Conservation (phyloP, 2,797 vertebrate species). For the Remorina albescens region DNA sequence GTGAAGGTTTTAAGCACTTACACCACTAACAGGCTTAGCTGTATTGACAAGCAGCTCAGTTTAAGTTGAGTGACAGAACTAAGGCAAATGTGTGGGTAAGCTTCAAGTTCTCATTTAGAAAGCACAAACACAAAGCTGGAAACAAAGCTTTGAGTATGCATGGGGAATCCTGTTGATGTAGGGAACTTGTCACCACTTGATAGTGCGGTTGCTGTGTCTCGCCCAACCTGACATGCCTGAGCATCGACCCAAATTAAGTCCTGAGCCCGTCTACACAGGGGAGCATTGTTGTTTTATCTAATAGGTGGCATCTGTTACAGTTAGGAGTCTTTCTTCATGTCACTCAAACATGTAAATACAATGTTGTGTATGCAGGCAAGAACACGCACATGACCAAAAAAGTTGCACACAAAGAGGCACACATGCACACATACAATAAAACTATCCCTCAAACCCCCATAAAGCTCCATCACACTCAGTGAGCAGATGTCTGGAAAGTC, state of each 20-base stretch:
- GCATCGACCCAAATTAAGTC: conserved; percentile 36
- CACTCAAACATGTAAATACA: conserved; percentile 43
- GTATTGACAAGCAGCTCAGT: conserved; percentile 18
- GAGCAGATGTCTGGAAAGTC: conserved; percentile 70
- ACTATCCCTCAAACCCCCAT: conserved; percentile 15
- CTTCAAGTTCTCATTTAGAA: conserved; percentile 15
- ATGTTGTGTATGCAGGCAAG: conserved; percentile 43
- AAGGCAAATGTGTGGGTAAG: background rate
- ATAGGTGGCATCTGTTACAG: conserved; percentile 44
- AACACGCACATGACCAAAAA: conserved; percentile 37
- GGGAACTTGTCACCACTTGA: conserved; percentile 52
- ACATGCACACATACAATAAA: conserved; percentile 5
- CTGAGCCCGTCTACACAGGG: conserved; percentile 25
- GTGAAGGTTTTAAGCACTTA: conserved; percentile 15
- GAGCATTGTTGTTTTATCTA: conserved; percentile 43
- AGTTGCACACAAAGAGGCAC: conserved; percentile 19
- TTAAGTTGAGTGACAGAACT: conserved; percentile 42
- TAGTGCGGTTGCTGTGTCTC: conserved; percentile 10
- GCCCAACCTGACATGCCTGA: conserved; percentile 20
- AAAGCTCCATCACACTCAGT: conserved; percentile 36
- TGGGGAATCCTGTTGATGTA: conserved; percentile 34
- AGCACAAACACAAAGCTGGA: conserved; percentile 28
- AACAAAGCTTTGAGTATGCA: conserved; percentile 32
- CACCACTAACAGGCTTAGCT: background rate
- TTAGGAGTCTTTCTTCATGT: conserved; percentile 36